A percentile compares a stretch with the other conserved stretches of the same genome.
phyloP scores from a whole-genome alignment of 2,888 invertebrate species.

The Dynastes hyllus region DNA sequence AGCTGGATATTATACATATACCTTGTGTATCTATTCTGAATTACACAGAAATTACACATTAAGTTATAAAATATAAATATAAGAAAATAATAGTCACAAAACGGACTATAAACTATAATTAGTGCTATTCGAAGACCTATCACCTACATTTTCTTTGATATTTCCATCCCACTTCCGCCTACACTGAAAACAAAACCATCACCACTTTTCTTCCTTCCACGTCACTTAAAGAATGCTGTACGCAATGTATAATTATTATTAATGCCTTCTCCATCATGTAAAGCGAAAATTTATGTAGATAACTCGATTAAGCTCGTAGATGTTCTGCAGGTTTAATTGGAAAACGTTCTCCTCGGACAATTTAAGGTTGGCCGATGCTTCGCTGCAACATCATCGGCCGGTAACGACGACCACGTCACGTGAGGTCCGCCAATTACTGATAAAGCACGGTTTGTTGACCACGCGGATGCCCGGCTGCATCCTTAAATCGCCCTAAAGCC shows the following conservation, averaged over 20 bases:
- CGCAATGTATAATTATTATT: not conserved
- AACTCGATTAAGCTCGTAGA: constrained; percentile 6
- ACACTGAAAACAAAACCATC: no score
- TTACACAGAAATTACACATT: no score
- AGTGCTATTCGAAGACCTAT: not conserved
- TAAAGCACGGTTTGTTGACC: constrained; percentile 11
- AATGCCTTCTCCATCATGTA: not conserved
- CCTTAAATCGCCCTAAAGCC: constrained; percentile 13
- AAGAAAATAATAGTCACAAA: no score
- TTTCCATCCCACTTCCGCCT: no score
- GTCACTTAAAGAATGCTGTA: not conserved
- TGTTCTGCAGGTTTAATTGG: constrained; percentile 1
- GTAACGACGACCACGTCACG: constrained; percentile 17
- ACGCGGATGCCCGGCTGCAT: not conserved
- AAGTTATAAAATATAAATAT: no score
- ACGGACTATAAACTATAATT: not conserved
- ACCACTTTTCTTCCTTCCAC: not conserved
- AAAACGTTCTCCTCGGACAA: constrained; percentile 16
- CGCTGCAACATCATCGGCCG: not conserved
- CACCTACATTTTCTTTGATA: no score
- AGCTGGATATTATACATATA: no score
- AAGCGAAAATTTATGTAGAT: constrained; percentile 16
- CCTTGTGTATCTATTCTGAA: no score
- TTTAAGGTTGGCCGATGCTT: not conserved
- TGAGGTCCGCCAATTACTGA: constrained; percentile 22